Percentiles rank a stretch among this genome's conserved stretches.
These are phyloP conservation scores for Coenonympha arcania DNA, from an alignment of 2,888 invertebrate species.

Conservation along the genomic window DNA sequence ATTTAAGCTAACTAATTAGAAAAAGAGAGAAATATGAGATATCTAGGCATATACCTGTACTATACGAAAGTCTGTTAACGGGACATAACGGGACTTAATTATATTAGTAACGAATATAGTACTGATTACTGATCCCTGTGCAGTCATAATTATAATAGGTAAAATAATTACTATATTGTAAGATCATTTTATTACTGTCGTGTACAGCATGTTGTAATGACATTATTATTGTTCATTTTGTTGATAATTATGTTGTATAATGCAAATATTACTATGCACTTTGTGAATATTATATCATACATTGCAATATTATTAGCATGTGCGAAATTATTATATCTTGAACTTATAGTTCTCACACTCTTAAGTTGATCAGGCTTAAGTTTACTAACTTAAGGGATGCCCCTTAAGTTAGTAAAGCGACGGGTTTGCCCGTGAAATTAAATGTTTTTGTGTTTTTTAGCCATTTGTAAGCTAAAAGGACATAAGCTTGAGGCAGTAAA, in stretches of 20 bases:
- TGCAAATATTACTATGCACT: constrained; percentile 8
- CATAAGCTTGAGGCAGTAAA: too few species aligned
- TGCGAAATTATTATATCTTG: not conserved
- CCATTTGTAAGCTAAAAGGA: too few species aligned
- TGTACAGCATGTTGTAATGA: constrained; percentile 21
- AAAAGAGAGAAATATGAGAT: not conserved
- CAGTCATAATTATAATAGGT: constrained; percentile 12
- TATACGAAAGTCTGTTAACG: not conserved
- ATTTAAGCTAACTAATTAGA: not conserved
- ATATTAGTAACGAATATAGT: constrained; percentile 1
- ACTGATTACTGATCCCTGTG: constrained; percentile 4
- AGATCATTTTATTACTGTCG: constrained; percentile 6
- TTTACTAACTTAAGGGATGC: too few species aligned
- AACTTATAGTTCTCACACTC: too few species aligned
- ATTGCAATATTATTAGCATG: constrained; percentile 3
- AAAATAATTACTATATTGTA: constrained; percentile 8
- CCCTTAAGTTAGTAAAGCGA: too few species aligned
- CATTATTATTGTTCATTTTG: constrained; percentile 6
- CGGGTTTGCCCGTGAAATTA: too few species aligned
- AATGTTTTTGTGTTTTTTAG: too few species aligned
- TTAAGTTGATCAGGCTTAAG: too few species aligned
- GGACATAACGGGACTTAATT: constrained; percentile 6
- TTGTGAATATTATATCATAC: constrained; percentile 6
- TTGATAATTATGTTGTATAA: too few species aligned
- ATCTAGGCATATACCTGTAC: not conserved